Conservation (phyloP, 2,797 vertebrate genomes). For the Acrossocheilus fasciatus region DNA sequence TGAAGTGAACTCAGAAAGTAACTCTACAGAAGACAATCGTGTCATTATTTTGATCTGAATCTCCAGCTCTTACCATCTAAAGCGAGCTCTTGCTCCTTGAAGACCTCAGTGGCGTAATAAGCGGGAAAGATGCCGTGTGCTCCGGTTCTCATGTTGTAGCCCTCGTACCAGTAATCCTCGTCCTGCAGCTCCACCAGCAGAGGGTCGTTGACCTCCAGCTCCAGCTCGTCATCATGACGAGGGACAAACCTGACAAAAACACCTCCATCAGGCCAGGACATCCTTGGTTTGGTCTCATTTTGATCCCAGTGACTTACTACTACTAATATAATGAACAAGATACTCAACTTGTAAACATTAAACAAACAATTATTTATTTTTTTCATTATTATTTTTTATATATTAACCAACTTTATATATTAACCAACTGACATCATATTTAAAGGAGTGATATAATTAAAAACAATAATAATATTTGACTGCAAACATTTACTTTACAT, state of each 20-base stretch:
- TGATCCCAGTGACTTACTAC: neutral
- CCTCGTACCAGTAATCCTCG: conserved; percentile 97
- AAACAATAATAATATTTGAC: neutral
- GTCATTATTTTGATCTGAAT: neutral
- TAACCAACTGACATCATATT: neutral
- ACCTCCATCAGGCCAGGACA: neutral
- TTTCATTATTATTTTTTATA: neutral
- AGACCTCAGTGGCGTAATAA: conserved; percentile 92
- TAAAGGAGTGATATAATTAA: neutral
- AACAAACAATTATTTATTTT: no score
- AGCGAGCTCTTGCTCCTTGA: conserved; percentile 85
- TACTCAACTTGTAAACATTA: neutral
- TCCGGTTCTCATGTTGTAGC: conserved; percentile 96
- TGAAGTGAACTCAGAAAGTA: neutral
- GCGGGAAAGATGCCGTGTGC: conserved; percentile 92
- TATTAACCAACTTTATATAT: neutral
- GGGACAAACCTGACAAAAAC: conserved; percentile 88
- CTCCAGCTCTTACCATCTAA: conserved; percentile 77
- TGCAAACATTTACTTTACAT: no score
- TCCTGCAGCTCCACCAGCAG: conserved; percentile 94
- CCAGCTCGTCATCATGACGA: conserved; percentile 92
- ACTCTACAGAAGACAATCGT: neutral
- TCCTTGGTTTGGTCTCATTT: neutral
- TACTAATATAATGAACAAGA: neutral
- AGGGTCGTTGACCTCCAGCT: conserved; percentile 95